Evolutionary conservation across 2,113 vertebrate genomes (phyloP), one percentile per base, ranked within the genome.

Genomic region (Colossoma macropomum): DNA sequence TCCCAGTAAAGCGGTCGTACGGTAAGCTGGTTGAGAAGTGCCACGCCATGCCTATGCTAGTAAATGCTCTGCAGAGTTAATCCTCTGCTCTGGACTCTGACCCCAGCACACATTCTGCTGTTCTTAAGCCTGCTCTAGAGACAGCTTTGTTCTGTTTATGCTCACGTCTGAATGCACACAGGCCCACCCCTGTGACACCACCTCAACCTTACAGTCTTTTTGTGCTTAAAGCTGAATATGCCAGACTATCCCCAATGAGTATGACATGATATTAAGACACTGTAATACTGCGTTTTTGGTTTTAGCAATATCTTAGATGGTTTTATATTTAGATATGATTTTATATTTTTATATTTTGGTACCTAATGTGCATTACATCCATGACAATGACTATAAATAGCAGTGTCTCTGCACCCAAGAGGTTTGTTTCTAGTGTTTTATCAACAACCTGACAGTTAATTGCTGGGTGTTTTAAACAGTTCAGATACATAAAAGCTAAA

Each of bases 61-160:
- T 45, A 32, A 8, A 30, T 23, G 38, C 59, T 30, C 54, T 66
- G 16, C 27, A 28, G 19, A n/a, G 59, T 52, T 75, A 75, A 82
- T 74, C 80, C 60, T 38, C 59, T 75, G 60, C 15, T 66, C 28
- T 65, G 56, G 59, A 63, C 34, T 73, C 56, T 73, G 54, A 28
- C 28, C 32, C 8, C 56, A 34, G 2, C 59, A 62, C 59, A 27
- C 59, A 62, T 11, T 27, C 59, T 60, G 16, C 19, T 38, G 21
- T 3, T 56, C 52, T 17, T 65, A 80, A 69, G 32, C 79, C 25
- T 19, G 34, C 54, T 25, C 13, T 25, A 73, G 30, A 68, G 19
- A 23, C 73, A 69, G 52, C 56, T 25, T 30, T 48, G 72, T 32
- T 52, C 50, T 84, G 70, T 21, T 8, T 10, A 34, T 12, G 25